Evolutionary conservation across 2,113 vertebrate genomes (phyloP).

Genomic region (Myotis yumanensis): DNA sequence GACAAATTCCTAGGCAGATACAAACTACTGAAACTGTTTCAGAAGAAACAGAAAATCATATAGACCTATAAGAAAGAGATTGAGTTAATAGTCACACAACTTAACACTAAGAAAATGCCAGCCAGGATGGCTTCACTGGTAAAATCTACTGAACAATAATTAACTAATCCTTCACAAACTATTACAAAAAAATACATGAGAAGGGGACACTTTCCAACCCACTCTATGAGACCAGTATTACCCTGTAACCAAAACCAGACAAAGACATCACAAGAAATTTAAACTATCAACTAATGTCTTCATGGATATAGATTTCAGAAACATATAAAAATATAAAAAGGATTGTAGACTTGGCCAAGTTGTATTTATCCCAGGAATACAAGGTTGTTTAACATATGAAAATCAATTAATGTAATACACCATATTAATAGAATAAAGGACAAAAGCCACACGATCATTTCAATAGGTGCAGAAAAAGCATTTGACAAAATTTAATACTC

Average conservation of each 20-base stretch:
- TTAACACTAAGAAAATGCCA: slow-evolving; percentile 5
- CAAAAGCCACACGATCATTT: not conserved
- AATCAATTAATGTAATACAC: not conserved
- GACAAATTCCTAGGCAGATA: too few relatives aligned
- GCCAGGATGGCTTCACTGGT: not conserved
- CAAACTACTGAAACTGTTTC: not conserved
- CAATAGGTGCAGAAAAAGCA: not conserved
- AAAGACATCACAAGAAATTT: not conserved
- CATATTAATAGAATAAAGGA: not conserved
- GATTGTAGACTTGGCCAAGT: slow-evolving; percentile 5
- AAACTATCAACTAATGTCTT: not conserved
- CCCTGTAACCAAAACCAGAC: not conserved
- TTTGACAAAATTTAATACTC: not conserved
- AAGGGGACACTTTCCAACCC: not conserved
- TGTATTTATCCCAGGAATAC: not conserved
- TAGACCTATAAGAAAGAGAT: not conserved
- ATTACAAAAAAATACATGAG: not conserved
- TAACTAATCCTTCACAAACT: not conserved
- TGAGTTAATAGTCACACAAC: slow-evolving; percentile 25
- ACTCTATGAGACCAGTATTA: not conserved
- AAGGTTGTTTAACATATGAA: slow-evolving; percentile 24
- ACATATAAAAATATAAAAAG: slow-evolving; percentile 32
- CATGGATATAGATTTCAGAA: not conserved
- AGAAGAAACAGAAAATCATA: not conserved
- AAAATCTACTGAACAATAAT: not conserved